A percentile compares a stretch with the other conserved stretches of the same genome.
Conservation (phyloP, 2,888 invertebrate genomes). For the Sclerodermus sp. region DNA sequence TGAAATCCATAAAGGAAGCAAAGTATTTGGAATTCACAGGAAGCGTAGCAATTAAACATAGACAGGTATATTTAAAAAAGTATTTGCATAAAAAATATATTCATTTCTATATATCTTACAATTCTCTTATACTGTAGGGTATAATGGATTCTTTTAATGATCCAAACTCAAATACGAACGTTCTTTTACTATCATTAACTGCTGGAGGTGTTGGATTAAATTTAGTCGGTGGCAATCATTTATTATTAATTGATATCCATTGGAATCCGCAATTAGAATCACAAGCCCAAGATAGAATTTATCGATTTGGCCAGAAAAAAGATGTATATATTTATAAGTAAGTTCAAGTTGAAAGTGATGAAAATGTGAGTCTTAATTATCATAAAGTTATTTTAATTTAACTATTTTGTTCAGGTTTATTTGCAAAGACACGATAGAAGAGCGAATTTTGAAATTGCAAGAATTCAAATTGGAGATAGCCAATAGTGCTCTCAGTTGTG, state of each 20-base stretch:
- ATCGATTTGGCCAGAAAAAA: conserved; percentile 85
- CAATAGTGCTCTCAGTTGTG: conserved; percentile 74
- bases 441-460: conserved; percentile 79
- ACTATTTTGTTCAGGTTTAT: conserved; percentile 67
- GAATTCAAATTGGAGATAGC: conserved; percentile 78
- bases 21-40: conserved; percentile 70
- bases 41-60: conserved; percentile 69
- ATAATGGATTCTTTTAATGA: conserved; percentile 45
- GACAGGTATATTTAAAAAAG: conserved; percentile 62
- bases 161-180: conserved; percentile 48
- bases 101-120: not conserved
- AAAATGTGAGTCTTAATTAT: not conserved
- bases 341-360: conserved; percentile 27
- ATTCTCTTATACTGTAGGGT: conserved; percentile 22
- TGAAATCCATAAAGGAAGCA: conserved; percentile 65
- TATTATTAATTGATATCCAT: conserved; percentile 88
- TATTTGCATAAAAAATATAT: not conserved
- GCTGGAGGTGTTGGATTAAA: conserved; percentile 96
- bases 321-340: conserved; percentile 82
- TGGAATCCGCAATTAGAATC: conserved; percentile 97
- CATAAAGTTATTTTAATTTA: conserved; percentile 66
- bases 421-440: conserved; percentile 84
- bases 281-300: conserved; percentile 93
- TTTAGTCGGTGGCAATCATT: conserved; percentile 88
- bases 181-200: conserved; percentile 83